These are phyloP conservation scores for Amiota minor DNA, from an alignment of 2,888 invertebrate species.

Conservation along the genomic window DNA sequence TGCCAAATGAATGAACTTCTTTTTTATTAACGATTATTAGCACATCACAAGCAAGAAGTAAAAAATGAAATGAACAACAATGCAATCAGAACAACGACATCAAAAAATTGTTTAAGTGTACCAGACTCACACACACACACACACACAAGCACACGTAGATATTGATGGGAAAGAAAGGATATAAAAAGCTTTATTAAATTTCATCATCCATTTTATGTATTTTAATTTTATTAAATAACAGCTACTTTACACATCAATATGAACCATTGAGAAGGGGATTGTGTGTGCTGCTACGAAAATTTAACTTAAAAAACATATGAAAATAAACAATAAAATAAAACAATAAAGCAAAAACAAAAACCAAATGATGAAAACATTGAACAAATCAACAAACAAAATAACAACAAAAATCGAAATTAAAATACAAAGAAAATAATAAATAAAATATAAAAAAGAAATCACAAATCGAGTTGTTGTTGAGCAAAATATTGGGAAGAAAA, in stretches of 20 bases:
- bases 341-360: slow-evolving; percentile 3
- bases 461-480: too few relatives aligned
- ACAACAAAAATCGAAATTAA: slow-evolving; percentile 13
- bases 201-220: slow-evolving; percentile 45
- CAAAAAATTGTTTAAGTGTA: not conserved
- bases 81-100: not conserved
- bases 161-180: slow-evolving; percentile 1
- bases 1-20: slow-evolving; percentile 8
- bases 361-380: slow-evolving; percentile 28
- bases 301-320: not conserved
- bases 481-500: too few relatives aligned
- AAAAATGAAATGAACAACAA: not conserved
- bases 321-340: slow-evolving; percentile 45
- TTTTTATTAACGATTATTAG: not conserved
- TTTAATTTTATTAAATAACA: slow-evolving; percentile 66
- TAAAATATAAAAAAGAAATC: not conserved
- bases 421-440: not conserved
- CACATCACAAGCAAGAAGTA: not conserved
- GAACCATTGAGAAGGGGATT: slow-evolving; percentile 17
- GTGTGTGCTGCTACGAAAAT: slow-evolving; percentile 34
- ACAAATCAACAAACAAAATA: slow-evolving; percentile 24
- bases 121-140: not conserved
- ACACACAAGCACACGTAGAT: slow-evolving; percentile 8
- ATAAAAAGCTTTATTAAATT: slow-evolving; percentile 48
- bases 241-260: slow-evolving; percentile 66